Evolutionary conservation across 2,888 invertebrate genomes (phyloP).

Genomic region (Agrochola lota): DNA sequence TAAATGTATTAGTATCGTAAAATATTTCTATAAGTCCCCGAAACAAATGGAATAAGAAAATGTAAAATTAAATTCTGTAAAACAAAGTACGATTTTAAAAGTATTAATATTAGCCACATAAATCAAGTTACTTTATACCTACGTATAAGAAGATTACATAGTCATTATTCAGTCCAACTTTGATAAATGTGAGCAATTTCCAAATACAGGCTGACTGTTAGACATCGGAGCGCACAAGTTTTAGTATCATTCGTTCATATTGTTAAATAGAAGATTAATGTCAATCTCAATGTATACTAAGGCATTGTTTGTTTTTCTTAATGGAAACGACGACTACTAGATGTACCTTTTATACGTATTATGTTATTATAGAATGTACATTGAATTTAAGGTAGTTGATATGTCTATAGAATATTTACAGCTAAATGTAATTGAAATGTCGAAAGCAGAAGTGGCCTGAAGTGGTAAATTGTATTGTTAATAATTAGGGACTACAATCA

Average conservation of each 20-base stretch:
- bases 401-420: not conserved
- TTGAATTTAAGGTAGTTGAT: not conserved
- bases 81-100: constrained; percentile 40
- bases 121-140: constrained; percentile 53
- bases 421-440: constrained; percentile 46
- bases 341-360: not conserved
- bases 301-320: constrained; percentile 10
- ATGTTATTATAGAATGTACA: not conserved
- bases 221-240: constrained; percentile 33
- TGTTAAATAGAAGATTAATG: constrained; percentile 40
- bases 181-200: constrained; percentile 64
- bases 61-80: constrained; percentile 37
- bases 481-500: constrained; percentile 76
- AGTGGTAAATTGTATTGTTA: constrained; percentile 71
- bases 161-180: constrained; percentile 58
- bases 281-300: constrained; percentile 18
- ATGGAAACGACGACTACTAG: constrained; percentile 2
- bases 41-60: constrained; percentile 44
- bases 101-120: constrained; percentile 56
- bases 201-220: constrained; percentile 44
- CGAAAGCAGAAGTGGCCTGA: constrained; percentile 66
- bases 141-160: constrained; percentile 54
- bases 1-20: constrained; percentile 46
- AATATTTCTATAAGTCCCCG: constrained; percentile 21
- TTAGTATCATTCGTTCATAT: constrained; percentile 32